Conservation (phyloP, 2,888 invertebrate genomes). For the Danaus chrysippus region DNA sequence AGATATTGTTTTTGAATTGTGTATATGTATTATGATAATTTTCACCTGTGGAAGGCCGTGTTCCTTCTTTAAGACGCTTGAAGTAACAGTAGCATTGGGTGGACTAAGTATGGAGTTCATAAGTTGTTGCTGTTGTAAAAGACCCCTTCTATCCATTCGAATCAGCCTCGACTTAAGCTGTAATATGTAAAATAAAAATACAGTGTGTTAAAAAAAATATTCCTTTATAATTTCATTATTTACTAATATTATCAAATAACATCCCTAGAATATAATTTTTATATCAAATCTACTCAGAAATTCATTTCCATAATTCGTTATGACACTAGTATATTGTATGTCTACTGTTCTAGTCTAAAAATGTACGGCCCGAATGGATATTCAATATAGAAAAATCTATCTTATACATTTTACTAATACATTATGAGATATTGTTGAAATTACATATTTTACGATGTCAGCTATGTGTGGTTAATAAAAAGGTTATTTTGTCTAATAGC, state of each 20-base stretch:
- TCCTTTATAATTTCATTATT: background rate
- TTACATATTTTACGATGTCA: no score
- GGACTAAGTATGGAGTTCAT: constrained; percentile 48
- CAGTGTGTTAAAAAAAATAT: background rate
- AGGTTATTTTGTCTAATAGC: no score
- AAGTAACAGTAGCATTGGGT: constrained; percentile 38
- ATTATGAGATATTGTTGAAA: background rate
- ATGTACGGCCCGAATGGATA: background rate
- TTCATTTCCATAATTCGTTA: no score
- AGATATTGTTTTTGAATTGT: no score
- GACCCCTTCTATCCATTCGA: constrained; percentile 82
- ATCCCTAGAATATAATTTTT: background rate
- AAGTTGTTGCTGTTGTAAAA: constrained; percentile 67
- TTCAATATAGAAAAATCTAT: background rate
- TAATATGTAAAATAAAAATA: constrained; percentile 39
- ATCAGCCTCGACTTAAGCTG: constrained; percentile 83
- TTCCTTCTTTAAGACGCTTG: constrained; percentile 28
- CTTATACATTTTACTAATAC: background rate
- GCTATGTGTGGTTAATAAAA: no score
- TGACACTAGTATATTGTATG: no score
- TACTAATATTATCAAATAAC: background rate
- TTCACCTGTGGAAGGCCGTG: constrained; percentile 24
- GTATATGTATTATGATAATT: background rate
- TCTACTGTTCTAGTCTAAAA: constrained; percentile 1
- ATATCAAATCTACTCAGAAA: no score